A percentile compares a stretch with the other conserved stretches of the same genome.
Conservation (phyloP, 1,140 invertebrate species). For the Venturia canescens region DNA sequence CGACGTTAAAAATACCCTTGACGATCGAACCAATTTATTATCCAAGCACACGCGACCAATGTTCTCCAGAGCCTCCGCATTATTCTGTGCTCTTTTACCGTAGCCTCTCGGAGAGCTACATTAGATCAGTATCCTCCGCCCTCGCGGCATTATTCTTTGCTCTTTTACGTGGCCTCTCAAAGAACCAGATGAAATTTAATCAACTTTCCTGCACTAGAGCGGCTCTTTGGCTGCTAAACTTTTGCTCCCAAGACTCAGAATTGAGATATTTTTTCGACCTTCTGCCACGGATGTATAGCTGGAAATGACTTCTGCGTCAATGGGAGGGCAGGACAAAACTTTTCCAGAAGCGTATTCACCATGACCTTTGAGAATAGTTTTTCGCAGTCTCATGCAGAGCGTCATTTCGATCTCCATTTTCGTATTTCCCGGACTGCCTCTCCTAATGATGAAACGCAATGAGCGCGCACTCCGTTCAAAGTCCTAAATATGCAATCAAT, state of each 20-base stretch:
- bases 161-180: slow-evolving; percentile 19
- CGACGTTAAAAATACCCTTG: slow-evolving; percentile 44
- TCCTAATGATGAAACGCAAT: background rate
- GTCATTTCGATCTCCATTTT: background rate
- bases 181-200: slow-evolving; percentile 39
- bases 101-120: slow-evolving; percentile 10
- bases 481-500: too few species aligned
- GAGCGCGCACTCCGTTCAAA: too few species aligned
- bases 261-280: slow-evolving; percentile 30
- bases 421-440: background rate
- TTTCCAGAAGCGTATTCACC: background rate
- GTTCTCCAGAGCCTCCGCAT: background rate
- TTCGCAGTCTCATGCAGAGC: background rate
- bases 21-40: slow-evolving; percentile 42
- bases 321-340: background rate
- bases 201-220: slow-evolving; percentile 8
- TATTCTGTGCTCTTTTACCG: slow-evolving; percentile 9
- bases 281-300: background rate
- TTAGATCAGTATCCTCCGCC: slow-evolving; percentile 3
- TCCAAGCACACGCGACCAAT: slow-evolving; percentile 5
- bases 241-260: slow-evolving; percentile 24
- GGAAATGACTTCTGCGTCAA: slow-evolving; percentile 17
- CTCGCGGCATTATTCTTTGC: background rate
- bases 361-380: slow-evolving; percentile 20
- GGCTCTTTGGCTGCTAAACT: background rate